Conservation (phyloP, 2,888 invertebrate genomes). For the Seira musarum region DNA sequence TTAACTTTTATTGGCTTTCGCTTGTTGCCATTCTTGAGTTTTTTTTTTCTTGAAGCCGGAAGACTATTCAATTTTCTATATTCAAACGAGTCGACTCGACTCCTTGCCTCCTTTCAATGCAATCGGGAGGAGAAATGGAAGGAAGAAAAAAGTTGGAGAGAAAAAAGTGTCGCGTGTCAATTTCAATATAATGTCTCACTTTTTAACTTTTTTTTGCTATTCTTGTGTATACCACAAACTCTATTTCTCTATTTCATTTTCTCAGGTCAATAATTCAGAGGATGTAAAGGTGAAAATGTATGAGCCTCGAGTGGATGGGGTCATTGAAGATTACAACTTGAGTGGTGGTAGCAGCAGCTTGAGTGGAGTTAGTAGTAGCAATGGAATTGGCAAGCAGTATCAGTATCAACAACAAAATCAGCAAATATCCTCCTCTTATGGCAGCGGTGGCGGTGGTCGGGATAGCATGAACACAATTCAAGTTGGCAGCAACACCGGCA, state of each 20-base stretch:
- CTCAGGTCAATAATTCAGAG: slow-evolving; percentile 54
- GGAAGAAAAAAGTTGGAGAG: slow-evolving; percentile 17
- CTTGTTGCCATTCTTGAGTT: slow-evolving; percentile 10
- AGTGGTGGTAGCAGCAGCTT: slow-evolving; percentile 24
- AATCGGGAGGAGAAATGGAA: background rate
- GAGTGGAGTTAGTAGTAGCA: slow-evolving; percentile 40
- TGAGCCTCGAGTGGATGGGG: slow-evolving; percentile 51
- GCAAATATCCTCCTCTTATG: slow-evolving; percentile 49
- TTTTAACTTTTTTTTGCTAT: background rate
- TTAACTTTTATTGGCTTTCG: slow-evolving; percentile 5
- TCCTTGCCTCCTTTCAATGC: background rate
- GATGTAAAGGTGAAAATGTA: slow-evolving; percentile 54
- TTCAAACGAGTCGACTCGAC: background rate
- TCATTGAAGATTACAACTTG: slow-evolving; percentile 45
- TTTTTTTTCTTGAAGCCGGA: background rate
- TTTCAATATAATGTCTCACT: slow-evolving; percentile 47
- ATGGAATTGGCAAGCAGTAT: slow-evolving; percentile 47
- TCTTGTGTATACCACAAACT: slow-evolving; percentile 12
- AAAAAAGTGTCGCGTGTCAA: slow-evolving; percentile 35
- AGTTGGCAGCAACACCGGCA: slow-evolving; percentile 8
- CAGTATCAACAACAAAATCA: slow-evolving; percentile 56
- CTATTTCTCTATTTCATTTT: slow-evolving; percentile 27
- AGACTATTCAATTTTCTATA: slow-evolving; percentile 8
- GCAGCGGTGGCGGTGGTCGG: background rate
- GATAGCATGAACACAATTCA: slow-evolving; percentile 29